A percentile compares a stretch with the other conserved stretches of the same genome.
Evolutionary conservation across 1,140 invertebrate genomes (phyloP).

Genomic region (Anadara kagoshimensis): DNA sequence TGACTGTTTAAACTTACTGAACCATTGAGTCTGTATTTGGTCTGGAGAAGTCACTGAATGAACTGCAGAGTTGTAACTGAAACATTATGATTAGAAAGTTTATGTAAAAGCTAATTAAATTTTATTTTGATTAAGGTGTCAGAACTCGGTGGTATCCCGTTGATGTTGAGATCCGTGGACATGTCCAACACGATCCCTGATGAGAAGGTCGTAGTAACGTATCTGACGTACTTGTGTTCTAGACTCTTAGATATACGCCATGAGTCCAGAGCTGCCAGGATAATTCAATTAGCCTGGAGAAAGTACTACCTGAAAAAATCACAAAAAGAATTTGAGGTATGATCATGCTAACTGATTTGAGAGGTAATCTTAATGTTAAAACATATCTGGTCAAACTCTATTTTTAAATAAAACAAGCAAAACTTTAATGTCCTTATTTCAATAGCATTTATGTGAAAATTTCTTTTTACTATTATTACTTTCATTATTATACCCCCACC

Average conservation of each 20-base stretch:
- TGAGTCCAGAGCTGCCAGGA: conserved; percentile 74
- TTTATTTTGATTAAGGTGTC: conserved; percentile 12
- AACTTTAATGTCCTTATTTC: background rate
- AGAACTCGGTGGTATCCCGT: conserved; percentile 75
- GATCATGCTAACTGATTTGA: background rate
- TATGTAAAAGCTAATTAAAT: background rate
- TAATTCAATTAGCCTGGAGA: conserved; percentile 74
- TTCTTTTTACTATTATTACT: too few species aligned
- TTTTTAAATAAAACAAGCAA: background rate
- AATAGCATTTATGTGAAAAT: too few species aligned
- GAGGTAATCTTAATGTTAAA: background rate
- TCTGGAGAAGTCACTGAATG: conserved; percentile 39
- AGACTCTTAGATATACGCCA: conserved; percentile 74
- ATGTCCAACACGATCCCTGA: conserved; percentile 77
- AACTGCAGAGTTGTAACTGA: conserved; percentile 47
- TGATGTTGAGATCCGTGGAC: conserved; percentile 72
- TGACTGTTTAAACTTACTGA: too few species aligned
- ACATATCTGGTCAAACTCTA: background rate
- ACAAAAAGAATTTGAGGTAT: conserved; percentile 46
- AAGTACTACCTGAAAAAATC: conserved; percentile 47
- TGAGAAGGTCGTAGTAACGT: conserved; percentile 75
- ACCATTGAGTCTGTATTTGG: too few species aligned
- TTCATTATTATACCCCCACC: too few species aligned
- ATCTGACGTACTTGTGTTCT: conserved; percentile 74
- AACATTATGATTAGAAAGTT: too few species aligned